Evolutionary conservation across 2,113 vertebrate genomes (phyloP), one percentile per base, ranked within the genome.

Genomic region (Pogona vitticeps): DNA sequence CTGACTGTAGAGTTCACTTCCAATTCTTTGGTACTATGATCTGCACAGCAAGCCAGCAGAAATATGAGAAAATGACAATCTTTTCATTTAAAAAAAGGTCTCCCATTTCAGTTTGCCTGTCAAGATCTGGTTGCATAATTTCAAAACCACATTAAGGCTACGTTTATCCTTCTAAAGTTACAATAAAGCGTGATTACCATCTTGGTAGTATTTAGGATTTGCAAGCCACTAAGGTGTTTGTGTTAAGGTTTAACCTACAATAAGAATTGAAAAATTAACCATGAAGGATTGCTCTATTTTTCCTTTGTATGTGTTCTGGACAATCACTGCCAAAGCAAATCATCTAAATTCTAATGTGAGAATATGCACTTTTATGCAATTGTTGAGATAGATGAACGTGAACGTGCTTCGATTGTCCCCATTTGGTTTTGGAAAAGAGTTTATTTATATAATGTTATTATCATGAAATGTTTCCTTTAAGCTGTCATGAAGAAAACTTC

Each of bases 141-240:
- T 31, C 75, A 77, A 82, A 83, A 13, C 21, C 52, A 76, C 61
- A 82, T 83, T 71, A 87, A 28, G 6, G 40, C 23, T 61, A 52
- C 15, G 17, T 79, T 88, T 78, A 71, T 83, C n/a, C 65, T 63
- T 84, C 65, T 83, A 56, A 79, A 42, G 46, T 83, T 79, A 77
- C 80, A 88, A 21, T 61, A 79, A 65, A 79, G 67, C 52, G 65
- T 17, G 46, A 23, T 15, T 52, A 56, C 56, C 81, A 79, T 79
- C 13, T 63, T 46, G 81, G 36, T 78, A 71, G 65, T 38, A 82
- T 83, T 82, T 76, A 83, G 56, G 31, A 59, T 83, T 76, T 76
- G 17, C 36, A 68, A 87, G n/a, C 42, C 17, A 31, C 33, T 61
- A 72, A 26, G 52, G 1, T 83, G 20, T 83, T 61, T 79, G 46